phyloP scores from a whole-genome alignment of 2,113 vertebrate genomes.

The Microcebus ravelobensis region DNA sequence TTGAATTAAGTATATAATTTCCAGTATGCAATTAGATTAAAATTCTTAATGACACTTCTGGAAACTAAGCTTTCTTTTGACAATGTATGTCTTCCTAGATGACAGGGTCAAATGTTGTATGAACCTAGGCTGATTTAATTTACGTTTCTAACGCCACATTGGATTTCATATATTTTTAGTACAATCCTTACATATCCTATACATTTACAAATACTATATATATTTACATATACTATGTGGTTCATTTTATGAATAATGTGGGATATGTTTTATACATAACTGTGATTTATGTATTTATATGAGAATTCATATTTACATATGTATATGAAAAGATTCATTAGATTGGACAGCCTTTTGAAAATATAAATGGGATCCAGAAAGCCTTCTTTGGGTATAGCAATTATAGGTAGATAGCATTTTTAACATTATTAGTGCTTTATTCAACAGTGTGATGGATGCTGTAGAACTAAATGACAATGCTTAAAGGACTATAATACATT shows the following conservation, averaged over 20 bases:
- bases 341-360: conserved; percentile 18
- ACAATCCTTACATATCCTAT: not conserved
- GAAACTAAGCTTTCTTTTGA: not conserved
- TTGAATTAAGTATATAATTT: conserved; percentile 1
- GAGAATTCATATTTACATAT: not conserved
- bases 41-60: conserved; percentile 27
- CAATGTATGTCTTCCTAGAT: not conserved
- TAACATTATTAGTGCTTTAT: not conserved
- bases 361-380: not conserved
- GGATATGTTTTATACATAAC: not conserved
- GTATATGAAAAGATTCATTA: not conserved
- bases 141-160: not conserved
- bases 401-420: not conserved
- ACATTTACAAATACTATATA: not conserved
- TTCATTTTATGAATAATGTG: conserved; percentile 20
- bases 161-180: conserved; percentile 27
- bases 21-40: not conserved
- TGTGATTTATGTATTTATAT: not conserved
- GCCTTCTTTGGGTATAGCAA: not conserved
- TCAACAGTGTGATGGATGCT: not conserved
- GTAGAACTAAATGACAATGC: not conserved
- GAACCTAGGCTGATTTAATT: not conserved
- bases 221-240: not conserved
- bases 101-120: not conserved
- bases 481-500: not conserved